These are phyloP conservation scores for Peromyscus maniculatus DNA, from an alignment of 2,113 vertebrate genomes.

Conservation along the genomic window DNA sequence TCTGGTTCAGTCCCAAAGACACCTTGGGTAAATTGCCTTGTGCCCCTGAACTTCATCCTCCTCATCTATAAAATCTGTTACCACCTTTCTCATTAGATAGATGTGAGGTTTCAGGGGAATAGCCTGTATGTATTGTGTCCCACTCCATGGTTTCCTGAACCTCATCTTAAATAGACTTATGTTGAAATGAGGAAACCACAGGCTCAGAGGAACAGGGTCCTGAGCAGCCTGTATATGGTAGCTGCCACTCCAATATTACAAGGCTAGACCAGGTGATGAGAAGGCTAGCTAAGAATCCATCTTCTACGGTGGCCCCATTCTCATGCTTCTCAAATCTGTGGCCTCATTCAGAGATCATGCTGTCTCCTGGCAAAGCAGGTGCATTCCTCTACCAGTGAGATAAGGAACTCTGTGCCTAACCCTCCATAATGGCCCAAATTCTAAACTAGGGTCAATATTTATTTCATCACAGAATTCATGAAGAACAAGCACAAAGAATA, in stretches of 20 bases:
- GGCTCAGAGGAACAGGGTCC: neutral
- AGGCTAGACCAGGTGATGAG: neutral
- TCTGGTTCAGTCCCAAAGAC: neutral
- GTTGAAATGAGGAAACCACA: neutral
- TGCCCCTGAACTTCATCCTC: neutral
- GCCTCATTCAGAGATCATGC: neutral
- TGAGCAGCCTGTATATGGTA: neutral
- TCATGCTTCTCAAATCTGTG: neutral
- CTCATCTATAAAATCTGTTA: neutral
- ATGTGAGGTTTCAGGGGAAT: neutral
- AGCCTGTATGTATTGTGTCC: neutral
- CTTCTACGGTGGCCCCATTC: no score
- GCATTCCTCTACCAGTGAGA: neutral
- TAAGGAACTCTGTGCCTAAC: neutral
- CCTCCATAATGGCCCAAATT: neutral
- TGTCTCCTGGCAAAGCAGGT: neutral
- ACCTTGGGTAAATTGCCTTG: neutral
- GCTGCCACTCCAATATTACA: neutral
- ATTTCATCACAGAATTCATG: constrained; percentile 11
- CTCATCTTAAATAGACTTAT: constrained; percentile 22
- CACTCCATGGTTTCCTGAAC: neutral
- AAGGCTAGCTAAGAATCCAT: neutral
- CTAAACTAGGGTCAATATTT: neutral
- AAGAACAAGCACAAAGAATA: constrained; percentile 10
- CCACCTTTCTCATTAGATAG: neutral